A percentile compares a stretch with the other conserved stretches of the same genome.
Conservation (phyloP, 2,797 vertebrate species). For the Streptopelia turtur region DNA sequence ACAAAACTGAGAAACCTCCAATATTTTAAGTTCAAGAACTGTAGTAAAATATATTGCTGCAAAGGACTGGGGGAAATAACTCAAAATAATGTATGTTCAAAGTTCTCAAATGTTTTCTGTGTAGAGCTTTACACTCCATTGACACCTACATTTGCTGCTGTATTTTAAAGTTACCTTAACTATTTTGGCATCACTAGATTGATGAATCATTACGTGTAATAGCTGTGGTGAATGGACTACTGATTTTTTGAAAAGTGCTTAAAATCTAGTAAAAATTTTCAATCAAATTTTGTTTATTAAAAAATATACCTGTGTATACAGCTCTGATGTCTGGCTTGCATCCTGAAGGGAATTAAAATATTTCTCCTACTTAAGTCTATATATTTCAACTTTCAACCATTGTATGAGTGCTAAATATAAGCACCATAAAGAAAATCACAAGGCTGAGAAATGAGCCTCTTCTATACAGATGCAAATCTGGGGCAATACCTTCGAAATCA, state of each 20-base stretch:
- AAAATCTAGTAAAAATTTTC: not conserved
- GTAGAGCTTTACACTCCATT: not conserved
- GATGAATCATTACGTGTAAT: not conserved
- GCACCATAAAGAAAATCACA: not conserved
- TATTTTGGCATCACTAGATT: not conserved
- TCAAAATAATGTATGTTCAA: slow-evolving; percentile 5
- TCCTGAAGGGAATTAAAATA: not conserved
- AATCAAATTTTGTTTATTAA: not conserved
- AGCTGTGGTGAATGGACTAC: not conserved
- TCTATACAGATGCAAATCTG: not conserved
- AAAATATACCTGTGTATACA: not conserved
- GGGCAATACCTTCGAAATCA: not conserved
- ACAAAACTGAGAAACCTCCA: not conserved
- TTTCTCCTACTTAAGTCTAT: not conserved
- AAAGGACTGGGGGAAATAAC: not conserved
- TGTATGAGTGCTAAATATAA: not conserved
- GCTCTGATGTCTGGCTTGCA: not conserved
- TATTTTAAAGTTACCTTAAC: slow-evolving; percentile 4
- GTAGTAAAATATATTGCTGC: not conserved
- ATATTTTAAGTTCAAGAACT: not conserved
- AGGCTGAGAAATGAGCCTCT: not conserved
- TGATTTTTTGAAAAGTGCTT: not conserved
- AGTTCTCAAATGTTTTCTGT: not conserved
- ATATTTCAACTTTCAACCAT: not conserved
- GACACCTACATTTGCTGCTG: not conserved